Evolutionary conservation across 2,113 vertebrate genomes (phyloP).

Genomic region (Alces alces): DNA sequence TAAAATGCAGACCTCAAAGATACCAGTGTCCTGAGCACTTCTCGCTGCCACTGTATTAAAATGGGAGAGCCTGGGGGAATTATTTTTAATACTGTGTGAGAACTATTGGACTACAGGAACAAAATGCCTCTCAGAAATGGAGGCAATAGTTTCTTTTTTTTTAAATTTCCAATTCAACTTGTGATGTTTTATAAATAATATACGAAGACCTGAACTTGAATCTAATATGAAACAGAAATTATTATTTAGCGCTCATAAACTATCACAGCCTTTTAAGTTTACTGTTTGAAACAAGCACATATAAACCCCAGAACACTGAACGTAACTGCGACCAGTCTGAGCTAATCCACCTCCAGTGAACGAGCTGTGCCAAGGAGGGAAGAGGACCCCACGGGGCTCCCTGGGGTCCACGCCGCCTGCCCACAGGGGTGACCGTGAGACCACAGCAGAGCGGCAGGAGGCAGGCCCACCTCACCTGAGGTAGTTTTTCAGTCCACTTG

Average conservation of each 20-base stretch:
- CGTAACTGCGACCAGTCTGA: neutral
- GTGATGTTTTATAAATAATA: neutral
- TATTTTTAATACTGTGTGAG: neutral
- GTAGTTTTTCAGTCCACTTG: conserved; percentile 98
- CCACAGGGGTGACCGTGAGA: accelerated
- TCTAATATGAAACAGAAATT: neutral
- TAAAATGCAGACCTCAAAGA: neutral
- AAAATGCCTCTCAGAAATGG: neutral
- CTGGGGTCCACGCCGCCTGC: accelerated
- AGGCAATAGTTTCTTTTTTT: neutral
- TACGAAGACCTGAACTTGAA: neutral
- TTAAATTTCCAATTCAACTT: neutral
- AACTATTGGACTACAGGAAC: neutral
- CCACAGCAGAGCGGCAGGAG: accelerated
- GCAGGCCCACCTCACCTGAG: conserved; percentile 87
- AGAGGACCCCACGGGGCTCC: accelerated
- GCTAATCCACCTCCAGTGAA: neutral
- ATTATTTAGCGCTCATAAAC: neutral
- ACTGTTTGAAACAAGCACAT: neutral
- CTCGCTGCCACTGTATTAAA: neutral
- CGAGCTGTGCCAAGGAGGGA: neutral
- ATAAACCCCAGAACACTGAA: neutral
- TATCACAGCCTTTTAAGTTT: neutral
- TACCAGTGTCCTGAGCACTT: too few species aligned
- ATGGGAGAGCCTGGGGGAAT: neutral